A percentile compares a stretch with the other conserved stretches of the same genome.
Evolutionary conservation across 2,797 vertebrate genomes (phyloP).

Genomic region (Epinephelus awoara): DNA sequence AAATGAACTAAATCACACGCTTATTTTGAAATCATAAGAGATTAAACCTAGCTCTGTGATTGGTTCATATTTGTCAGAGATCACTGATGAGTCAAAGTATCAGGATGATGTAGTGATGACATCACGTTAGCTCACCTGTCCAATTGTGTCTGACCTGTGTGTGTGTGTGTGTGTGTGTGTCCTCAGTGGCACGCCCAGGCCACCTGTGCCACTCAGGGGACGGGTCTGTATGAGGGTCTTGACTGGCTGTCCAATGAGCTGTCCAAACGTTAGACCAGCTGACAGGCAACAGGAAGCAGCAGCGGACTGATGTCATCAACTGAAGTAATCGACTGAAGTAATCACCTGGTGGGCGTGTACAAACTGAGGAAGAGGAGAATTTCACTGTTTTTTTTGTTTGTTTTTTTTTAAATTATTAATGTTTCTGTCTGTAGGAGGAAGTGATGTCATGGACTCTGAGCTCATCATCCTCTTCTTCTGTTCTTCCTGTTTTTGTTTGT

Average conservation of each 20-base stretch:
- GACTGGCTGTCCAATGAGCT: slow-evolving; percentile 90
- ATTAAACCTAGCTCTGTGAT: too few relatives aligned
- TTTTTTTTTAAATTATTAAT: slow-evolving; percentile 80
- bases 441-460: slow-evolving; percentile 81
- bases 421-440: slow-evolving; percentile 80
- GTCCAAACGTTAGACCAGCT: slow-evolving; percentile 80
- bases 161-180: background rate
- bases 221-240: slow-evolving; percentile 90
- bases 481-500: slow-evolving; percentile 63
- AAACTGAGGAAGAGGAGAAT: slow-evolving; percentile 27
- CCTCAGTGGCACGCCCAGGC: slow-evolving; percentile 90
- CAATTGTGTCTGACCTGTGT: background rate
- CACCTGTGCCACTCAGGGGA: slow-evolving; percentile 91
- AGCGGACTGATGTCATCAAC: slow-evolving; percentile 22
- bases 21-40: too few relatives aligned
- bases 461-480: slow-evolving; percentile 67
- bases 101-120: too few relatives aligned
- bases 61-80: too few relatives aligned
- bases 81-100: too few relatives aligned
- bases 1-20: too few relatives aligned
- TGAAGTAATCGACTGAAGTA: slow-evolving; percentile 24
- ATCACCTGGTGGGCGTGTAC: slow-evolving; percentile 36
- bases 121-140: too few relatives aligned
- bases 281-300: slow-evolving; percentile 44
- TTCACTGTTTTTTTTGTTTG: slow-evolving; percentile 39